Base-by-base conservation (phyloP, 2,797 vertebrate genomes). In the Cyclopterus lumpus region DNA sequence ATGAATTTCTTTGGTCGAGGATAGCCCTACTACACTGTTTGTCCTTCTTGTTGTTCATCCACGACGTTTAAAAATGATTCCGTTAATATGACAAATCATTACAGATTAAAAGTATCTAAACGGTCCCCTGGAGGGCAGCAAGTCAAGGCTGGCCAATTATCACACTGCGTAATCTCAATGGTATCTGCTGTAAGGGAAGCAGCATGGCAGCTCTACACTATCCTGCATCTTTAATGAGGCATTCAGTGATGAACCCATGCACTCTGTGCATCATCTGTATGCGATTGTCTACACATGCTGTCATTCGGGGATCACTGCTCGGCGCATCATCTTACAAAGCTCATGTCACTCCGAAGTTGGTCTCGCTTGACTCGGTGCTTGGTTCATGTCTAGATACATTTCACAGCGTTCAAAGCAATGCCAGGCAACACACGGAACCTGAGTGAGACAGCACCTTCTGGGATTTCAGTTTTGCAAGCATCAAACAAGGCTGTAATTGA, bases 161-260 rank as follows among this genome's bases (percentile, higher is more conserved):
- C 83, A 71, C 22, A 18, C 78, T 58, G 80, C 75, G 65, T 82
- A 60, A 70, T 76, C 60, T 85, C 68, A 85, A 73, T 71, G 46
- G 55, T 55, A 65, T 22, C 32, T 55, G 70, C 77, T 81, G 77
- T 85, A 80, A 86, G 70, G 42, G 49, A 28, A 80, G 80, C 79
- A 86, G 78, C 49, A 28, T 34, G 73, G 74, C 62, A 77, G 73
- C 74, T 76, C 63, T 76, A 70, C 80, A 83, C 89, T 77, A 73
- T 86, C 81, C 90, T 92, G 44, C 68, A 93, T 93, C 81, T 91
- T 91, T 92, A 93, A 93, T 85, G 82, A 93, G 75, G 65, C 76
- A 61, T 83, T 49, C 79, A 71, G 69, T 64, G 22, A 66, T 57
- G 81, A 91, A 86, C 80, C 85, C 62, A 57, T 78, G 64, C 81